Conservation (phyloP, 1,140 invertebrate genomes). For the Nasonia longicornis region DNA sequence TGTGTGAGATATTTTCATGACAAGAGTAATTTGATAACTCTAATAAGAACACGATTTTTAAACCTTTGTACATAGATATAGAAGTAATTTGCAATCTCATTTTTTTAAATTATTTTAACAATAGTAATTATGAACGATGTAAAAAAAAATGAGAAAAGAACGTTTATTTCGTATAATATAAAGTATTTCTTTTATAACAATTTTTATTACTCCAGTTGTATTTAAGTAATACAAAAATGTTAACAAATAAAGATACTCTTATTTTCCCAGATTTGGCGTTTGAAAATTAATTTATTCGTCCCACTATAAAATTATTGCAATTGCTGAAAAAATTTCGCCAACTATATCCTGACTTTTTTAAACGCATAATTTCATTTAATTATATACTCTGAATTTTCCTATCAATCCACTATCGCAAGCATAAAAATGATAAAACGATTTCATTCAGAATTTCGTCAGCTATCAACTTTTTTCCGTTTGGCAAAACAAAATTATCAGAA, state of each 20-base stretch:
- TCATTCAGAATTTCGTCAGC: no score
- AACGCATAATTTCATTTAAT: neutral
- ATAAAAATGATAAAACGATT: neutral
- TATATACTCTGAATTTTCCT: neutral
- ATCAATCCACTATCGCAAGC: neutral
- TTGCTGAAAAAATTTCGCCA: no score
- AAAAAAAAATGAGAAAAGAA: neutral
- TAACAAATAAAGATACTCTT: neutral
- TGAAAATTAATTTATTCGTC: neutral
- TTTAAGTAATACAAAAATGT: neutral
- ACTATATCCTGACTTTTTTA: no score
- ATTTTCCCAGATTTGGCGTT: neutral
- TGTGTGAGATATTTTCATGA: no score
- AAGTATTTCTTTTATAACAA: no score
- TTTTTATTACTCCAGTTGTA: neutral
- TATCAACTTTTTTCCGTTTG: no score
- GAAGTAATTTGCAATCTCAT: neutral
- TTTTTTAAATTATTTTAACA: neutral
- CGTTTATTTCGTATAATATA: neutral
- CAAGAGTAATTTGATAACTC: no score
- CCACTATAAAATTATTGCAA: neutral
- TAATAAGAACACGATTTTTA: neutral
- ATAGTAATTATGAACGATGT: neutral
- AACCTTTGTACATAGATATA: neutral
- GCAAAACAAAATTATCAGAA: no score